phyloP scores from a whole-genome alignment of 64 coral and sea anemone species.

The Acropora yongei region DNA sequence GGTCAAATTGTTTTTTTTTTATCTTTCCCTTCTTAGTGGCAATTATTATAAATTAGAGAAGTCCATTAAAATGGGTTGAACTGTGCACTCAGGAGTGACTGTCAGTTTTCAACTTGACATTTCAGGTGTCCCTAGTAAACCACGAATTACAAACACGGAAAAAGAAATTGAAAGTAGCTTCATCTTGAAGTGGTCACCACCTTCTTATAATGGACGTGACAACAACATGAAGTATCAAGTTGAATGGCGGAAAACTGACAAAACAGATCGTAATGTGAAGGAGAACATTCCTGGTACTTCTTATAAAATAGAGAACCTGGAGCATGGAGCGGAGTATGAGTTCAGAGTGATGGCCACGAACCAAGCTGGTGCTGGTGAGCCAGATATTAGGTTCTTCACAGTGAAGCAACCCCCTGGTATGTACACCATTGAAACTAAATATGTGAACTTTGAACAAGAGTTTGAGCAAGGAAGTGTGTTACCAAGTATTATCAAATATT shows the following conservation, averaged over 20 bases:
- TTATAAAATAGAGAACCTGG: neutral
- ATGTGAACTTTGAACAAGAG: too few species aligned
- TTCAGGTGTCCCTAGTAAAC: slow-evolving; percentile 46
- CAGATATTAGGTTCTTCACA: slow-evolving; percentile 22
- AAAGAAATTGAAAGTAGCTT: neutral
- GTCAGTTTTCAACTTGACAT: neutral
- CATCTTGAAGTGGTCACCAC: slow-evolving; percentile 31
- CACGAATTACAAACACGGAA: slow-evolving; percentile 7
- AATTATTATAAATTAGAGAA: too few species aligned
- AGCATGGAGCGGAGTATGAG: neutral
- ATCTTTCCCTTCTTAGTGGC: too few species aligned
- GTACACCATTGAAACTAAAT: neutral
- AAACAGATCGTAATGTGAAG: neutral
- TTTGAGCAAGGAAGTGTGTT: too few species aligned
- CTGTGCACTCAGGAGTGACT: too few species aligned
- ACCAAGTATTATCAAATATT: too few species aligned
- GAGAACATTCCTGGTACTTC: neutral
- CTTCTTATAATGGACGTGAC: slow-evolving; percentile 39
- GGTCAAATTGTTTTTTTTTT: too few species aligned
- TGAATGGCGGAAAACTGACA: slow-evolving; percentile 1
- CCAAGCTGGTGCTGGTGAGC: neutral
- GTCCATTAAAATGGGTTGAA: too few species aligned
- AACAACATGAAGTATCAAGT: slow-evolving; percentile 21
- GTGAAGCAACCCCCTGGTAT: neutral
- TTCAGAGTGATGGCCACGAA: slow-evolving; percentile 17